Conservation (phyloP, 2,797 vertebrate genomes). For the Neosilurus mollespiculum region DNA sequence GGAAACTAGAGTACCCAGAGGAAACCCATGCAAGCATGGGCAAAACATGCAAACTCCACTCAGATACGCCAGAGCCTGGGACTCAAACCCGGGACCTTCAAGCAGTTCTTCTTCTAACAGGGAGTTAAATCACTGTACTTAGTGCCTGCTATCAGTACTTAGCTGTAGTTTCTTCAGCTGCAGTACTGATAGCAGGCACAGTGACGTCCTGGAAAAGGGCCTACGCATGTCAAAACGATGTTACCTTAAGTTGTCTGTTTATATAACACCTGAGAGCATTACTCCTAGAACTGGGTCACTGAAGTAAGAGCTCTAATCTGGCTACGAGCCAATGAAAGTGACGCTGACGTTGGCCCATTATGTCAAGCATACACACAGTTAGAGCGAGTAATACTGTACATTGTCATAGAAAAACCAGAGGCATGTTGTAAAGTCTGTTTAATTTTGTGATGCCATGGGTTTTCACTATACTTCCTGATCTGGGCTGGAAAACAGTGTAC, state of each 20-base stretch:
- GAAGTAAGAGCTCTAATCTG: constrained; percentile 29
- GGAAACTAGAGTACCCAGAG: too few relatives aligned
- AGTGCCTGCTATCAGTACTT: too few relatives aligned
- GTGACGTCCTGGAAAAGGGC: constrained; percentile 41
- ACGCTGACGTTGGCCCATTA: neutral
- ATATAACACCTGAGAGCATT: constrained; percentile 50
- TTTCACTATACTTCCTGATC: too few relatives aligned
- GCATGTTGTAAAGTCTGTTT: neutral
- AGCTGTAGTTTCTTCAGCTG: neutral
- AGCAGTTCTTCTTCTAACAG: too few relatives aligned
- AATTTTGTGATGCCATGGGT: neutral
- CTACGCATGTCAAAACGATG: neutral
- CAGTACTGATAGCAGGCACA: neutral
- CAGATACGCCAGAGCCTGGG: too few relatives aligned
- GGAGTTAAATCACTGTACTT: too few relatives aligned
- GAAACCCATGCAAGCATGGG: too few relatives aligned
- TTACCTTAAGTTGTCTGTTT: constrained; percentile 47
- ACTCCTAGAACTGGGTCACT: constrained; percentile 45
- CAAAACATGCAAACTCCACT: too few relatives aligned
- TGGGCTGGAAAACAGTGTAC: neutral
- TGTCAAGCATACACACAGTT: neutral
- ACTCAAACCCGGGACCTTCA: too few relatives aligned
- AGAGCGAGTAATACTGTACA: too few relatives aligned
- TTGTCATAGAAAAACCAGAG: neutral
- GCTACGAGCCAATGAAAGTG: constrained; percentile 7